Conservation (phyloP, 2,797 vertebrate genomes). For the Naso thynnoides region DNA sequence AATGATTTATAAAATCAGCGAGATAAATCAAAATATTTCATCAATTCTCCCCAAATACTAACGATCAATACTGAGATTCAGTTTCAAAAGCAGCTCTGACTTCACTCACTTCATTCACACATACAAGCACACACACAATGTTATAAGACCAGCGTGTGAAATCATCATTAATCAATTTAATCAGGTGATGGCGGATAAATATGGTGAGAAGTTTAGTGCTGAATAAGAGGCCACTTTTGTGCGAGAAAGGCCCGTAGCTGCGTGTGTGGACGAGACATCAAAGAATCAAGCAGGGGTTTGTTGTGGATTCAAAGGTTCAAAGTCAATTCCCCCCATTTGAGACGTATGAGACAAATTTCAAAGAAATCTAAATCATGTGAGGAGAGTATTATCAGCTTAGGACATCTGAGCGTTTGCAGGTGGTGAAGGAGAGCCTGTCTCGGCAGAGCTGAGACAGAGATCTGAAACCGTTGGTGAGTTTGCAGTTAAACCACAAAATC, state of each 20-base stretch:
- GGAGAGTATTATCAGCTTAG: neutral
- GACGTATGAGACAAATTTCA: neutral
- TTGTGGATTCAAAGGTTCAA: neutral
- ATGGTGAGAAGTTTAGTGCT: conserved; percentile 66
- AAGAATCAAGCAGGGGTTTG: conserved; percentile 1
- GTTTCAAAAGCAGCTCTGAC: conserved; percentile 26
- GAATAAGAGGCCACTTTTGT: conserved; percentile 44
- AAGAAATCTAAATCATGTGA: neutral
- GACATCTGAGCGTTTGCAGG: conserved; percentile 14
- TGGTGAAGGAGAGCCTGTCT: conserved; percentile 7
- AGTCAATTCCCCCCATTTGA: neutral
- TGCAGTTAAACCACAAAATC: conserved; percentile 32
- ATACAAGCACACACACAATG: conserved; percentile 31
- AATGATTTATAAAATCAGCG: conserved; percentile 45
- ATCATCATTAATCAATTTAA: conserved; percentile 51
- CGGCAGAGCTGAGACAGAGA: conserved; percentile 20
- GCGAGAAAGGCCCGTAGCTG: conserved; percentile 55
- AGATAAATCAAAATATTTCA: conserved; percentile 47
- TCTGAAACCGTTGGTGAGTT: conserved; percentile 11
- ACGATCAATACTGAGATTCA: conserved; percentile 36
- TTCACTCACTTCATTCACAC: conserved; percentile 37
- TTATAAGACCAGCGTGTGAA: conserved; percentile 66
- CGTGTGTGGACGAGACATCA: conserved; percentile 7
- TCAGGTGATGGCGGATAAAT: conserved; percentile 66
- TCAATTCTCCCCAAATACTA: conserved; percentile 22